Evolutionary conservation across 2,113 vertebrate species (phyloP), one percentile per base, ranked within the genome.

Genomic region (Scomber scombrus): DNA sequence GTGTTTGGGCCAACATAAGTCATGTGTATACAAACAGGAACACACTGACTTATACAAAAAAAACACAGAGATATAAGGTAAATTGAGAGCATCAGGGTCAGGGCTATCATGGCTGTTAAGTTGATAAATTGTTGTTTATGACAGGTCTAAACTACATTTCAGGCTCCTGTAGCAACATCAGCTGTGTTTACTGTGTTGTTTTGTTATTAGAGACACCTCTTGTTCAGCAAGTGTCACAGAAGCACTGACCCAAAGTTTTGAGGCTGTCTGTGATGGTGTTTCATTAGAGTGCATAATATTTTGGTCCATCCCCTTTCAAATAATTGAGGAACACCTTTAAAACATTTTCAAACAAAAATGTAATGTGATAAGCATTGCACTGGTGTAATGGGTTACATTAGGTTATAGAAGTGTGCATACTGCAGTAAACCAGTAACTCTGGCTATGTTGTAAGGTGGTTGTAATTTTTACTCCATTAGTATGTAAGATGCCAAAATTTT

Each of bases 81-180:
- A 7, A 40, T 40, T 40, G 6, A 40, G 34, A 40, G 34, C 7
- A 46, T 26, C 47, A 50, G 21, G 18, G 29, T 51, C 4, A 23
- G 21, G 11, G 13, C 7, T 43, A 4, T 69, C 31, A 54, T 45
- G 49, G 18, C 23, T 40, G 3, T 68, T 11, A 16, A 1, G 19
- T 3, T 71, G 0, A 50, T 51, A 15, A 11, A 60, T 31, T 45
- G 19, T 18, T 60, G 47, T 78, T 72, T 63, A 11, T 54, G 13
- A 43, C 5, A 58, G 15, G 12, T 4, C 7, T 45, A 67, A 50
- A 58, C 51, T 15, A 29, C 45, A 61, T 55, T 66, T 15, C 6
- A 49, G 78, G 49, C 51, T 51, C 56, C 64, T 23, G 47, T 21
- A 74, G 55, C 29, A 73, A 21, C 45, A 56, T 52, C 58, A 49